Conservation (phyloP, 2,113 vertebrate genomes). For the Zapornia atra region DNA sequence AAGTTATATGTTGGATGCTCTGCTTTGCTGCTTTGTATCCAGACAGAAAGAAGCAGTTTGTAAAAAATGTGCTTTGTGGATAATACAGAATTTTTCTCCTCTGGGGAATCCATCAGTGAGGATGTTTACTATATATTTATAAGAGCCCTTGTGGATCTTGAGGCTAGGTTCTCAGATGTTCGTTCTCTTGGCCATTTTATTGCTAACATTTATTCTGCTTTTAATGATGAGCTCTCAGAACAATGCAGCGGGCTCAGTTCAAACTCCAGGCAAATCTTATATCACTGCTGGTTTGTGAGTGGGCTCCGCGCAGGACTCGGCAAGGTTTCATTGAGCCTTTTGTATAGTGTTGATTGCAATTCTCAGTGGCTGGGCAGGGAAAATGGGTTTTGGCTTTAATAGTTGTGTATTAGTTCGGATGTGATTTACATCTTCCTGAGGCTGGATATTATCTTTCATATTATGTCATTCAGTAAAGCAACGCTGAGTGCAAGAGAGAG, state of each 20-base stretch:
- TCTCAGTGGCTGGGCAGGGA: neutral
- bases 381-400: slow-evolving; percentile 4
- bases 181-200: neutral
- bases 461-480: neutral
- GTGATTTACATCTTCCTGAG: neutral
- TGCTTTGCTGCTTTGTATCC: neutral
- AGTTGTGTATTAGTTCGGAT: neutral
- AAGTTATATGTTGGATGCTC: neutral
- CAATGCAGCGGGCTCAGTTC: neutral
- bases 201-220: neutral
- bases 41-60: neutral
- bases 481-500: neutral
- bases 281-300: neutral
- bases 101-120: neutral
- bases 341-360: neutral
- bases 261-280: neutral
- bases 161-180: neutral
- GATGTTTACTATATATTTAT: neutral
- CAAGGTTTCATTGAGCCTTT: neutral
- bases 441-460: neutral
- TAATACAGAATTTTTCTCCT: neutral
- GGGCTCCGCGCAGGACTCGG: neutral
- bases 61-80: neutral
- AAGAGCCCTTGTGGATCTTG: neutral
- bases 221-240: neutral